These are phyloP conservation scores for Clarias macrocephalus DNA, from an alignment of 2,113 vertebrate genomes.

Conservation along the genomic window DNA sequence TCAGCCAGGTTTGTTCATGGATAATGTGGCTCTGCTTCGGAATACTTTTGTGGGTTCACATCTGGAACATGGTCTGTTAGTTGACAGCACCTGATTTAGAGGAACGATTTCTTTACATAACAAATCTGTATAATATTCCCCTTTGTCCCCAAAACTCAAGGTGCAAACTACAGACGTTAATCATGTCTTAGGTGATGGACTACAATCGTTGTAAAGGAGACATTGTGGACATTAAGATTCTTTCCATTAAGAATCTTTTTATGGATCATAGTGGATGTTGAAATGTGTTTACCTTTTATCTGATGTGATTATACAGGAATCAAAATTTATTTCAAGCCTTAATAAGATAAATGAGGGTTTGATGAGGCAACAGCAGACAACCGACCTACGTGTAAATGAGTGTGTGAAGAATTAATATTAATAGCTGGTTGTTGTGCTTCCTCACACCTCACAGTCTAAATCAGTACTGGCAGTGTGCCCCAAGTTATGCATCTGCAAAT, in stretches of 20 bases:
- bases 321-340: constrained; percentile 62
- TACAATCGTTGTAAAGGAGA: neutral
- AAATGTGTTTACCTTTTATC: constrained; percentile 6
- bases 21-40: neutral
- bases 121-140: neutral
- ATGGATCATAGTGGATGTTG: neutral
- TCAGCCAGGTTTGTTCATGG: neutral
- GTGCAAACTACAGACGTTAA: neutral
- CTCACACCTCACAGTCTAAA: constrained; percentile 66
- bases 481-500: constrained; percentile 70
- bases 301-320: constrained; percentile 23
- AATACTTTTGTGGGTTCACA: neutral
- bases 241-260: neutral
- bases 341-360: constrained; percentile 57
- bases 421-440: constrained; percentile 57
- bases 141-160: neutral
- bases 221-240: neutral
- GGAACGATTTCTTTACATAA: neutral
- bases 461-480: constrained; percentile 52
- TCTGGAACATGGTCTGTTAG: neutral
- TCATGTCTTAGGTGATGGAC: neutral
- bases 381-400: constrained; percentile 64
- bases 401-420: constrained; percentile 60
- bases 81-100: neutral
- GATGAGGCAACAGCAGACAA: constrained; percentile 67